Evolutionary conservation across 1,140 invertebrate species (phyloP).

Genomic region (Drosophila leontia): DNA sequence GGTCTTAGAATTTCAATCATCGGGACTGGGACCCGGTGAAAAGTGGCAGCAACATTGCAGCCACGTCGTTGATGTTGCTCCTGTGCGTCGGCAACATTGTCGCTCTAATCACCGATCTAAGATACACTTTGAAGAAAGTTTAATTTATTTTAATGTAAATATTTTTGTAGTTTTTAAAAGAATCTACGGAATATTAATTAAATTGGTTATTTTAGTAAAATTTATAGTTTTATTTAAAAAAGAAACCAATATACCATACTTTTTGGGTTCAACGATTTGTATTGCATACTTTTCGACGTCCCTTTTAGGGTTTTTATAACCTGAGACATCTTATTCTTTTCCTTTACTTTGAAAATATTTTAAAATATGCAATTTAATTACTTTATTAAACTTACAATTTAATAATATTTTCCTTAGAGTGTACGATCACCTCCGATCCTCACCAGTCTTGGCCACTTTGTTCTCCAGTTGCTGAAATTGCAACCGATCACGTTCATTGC

Average conservation of each 20-base stretch:
- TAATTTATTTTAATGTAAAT: too few relatives aligned
- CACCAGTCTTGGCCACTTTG: slow-evolving; percentile 69
- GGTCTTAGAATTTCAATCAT: slow-evolving; percentile 80
- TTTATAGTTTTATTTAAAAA: too few relatives aligned
- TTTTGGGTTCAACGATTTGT: not conserved
- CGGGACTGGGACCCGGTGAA: slow-evolving; percentile 62
- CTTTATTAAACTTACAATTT: not conserved
- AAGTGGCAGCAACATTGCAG: slow-evolving; percentile 58
- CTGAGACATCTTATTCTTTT: not conserved
- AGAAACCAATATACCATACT: too few relatives aligned
- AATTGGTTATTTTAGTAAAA: too few relatives aligned
- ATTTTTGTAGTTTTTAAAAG: too few relatives aligned
- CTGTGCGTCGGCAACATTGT: slow-evolving; percentile 70
- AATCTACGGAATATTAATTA: too few relatives aligned
- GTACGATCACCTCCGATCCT: slow-evolving; percentile 14
- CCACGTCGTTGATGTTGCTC: slow-evolving; percentile 46
- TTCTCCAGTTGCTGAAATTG: slow-evolving; percentile 73
- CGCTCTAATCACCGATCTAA: slow-evolving; percentile 35
- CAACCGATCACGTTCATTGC: slow-evolving; percentile 77
- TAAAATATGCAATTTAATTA: not conserved
- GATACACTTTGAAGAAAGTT: not conserved
- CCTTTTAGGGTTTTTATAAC: not conserved
- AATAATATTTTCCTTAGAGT: not conserved
- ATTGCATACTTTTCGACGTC: not conserved
- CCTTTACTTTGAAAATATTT: not conserved